Evolutionary conservation across 2,888 invertebrate species (phyloP).

Genomic region (Athalia circularis): DNA sequence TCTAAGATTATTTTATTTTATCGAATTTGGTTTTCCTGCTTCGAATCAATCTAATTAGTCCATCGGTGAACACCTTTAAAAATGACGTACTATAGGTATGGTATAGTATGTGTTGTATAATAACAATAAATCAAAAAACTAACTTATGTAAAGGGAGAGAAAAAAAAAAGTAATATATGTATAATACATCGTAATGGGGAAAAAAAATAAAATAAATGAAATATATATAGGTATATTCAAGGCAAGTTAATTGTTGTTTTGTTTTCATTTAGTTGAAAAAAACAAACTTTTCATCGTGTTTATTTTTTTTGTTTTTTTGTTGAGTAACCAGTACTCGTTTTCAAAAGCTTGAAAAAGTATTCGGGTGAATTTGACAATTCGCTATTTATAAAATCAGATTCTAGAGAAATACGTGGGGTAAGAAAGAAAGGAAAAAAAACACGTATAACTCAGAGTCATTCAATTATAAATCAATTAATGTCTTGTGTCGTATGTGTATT

Average conservation of each 20-base stretch:
- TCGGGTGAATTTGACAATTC: not conserved
- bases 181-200: not conserved
- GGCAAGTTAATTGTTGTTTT: too few relatives aligned
- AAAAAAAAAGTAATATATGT: not conserved
- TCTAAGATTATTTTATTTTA: not conserved
- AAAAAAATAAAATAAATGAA: not conserved
- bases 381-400: too few relatives aligned
- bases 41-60: conserved; percentile 53
- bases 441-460: not conserved
- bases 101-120: not conserved
- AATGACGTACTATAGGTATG: not conserved
- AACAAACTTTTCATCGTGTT: too few relatives aligned
- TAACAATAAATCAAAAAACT: not conserved
- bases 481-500: not conserved
- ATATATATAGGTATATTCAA: not conserved
- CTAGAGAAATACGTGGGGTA: too few relatives aligned
- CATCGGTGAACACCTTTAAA: not conserved
- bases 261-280: too few relatives aligned
- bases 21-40: too few relatives aligned
- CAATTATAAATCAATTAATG: conserved; percentile 9
- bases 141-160: conserved; percentile 3
- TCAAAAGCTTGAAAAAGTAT: not conserved
- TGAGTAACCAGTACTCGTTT: conserved; percentile 28
- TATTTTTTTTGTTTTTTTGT: too few relatives aligned
- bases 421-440: too few relatives aligned